Base-by-base conservation (phyloP, 2,888 invertebrate genomes). In the Chelonus formosanus region DNA sequence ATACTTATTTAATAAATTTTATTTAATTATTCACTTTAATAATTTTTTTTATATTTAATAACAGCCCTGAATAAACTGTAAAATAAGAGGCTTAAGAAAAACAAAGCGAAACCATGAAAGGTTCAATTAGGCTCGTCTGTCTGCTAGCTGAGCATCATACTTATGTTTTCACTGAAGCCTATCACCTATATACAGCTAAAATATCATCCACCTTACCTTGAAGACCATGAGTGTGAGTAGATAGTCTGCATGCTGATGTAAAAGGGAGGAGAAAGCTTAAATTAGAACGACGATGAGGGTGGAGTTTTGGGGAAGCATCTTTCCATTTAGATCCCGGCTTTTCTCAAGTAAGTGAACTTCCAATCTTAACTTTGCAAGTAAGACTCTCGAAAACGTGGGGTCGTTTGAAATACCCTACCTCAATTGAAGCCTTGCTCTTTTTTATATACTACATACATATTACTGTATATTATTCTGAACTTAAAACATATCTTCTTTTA, bases 121-220 rank as follows among this genome's bases (percentile, higher is more conserved):
- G 65, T 70, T 70, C 68, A 70, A 71, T 70, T 71, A 70, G 65
- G 62, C 67, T 57, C 55, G 55, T 63, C 68, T 63, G 65, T 69
- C 68, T 67, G 65, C 63, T 59, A 62, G 62, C 65, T 71, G 62
- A 64, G 56, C 63, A 53, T n/a, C 54, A 53, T 34, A 52, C 52
- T 65, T 61, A 65, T 68, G 48, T 60, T 63, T 57, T 58, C 59
- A 62, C 54, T 55, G 34, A 52, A 52, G 34, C 32, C 52, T 32
- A 52, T 32, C 55, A 55, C 20, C 43, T 56, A 34, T 56, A n/a
- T 8, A 55, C 10, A 8, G 55, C 36, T 36, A 5, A 35, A 10
- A 55, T n/a, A 35, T 10, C 8, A 35, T 20, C 36, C 4, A 5
- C 10, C 5, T 10, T 32, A 34, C n/a, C n/a, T 40, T n/a, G 10